phyloP scores from a whole-genome alignment of 64 coral and sea anemone genomes.

The Exaiptasia diaphana region DNA sequence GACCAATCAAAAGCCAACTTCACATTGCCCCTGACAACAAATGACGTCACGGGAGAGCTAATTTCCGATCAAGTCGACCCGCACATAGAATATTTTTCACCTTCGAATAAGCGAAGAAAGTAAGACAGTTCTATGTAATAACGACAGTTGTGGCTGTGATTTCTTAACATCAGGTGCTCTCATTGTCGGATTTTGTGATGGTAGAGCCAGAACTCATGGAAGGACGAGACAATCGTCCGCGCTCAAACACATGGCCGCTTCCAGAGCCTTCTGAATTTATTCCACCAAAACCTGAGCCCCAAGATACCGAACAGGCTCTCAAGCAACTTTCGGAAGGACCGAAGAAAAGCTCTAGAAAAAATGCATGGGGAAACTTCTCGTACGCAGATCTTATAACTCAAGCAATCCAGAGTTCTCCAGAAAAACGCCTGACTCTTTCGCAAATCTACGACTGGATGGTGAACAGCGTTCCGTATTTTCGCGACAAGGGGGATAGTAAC shows the following conservation, averaged over 20 bases:
- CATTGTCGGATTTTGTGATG: slow-evolving; percentile 38
- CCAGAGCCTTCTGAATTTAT: slow-evolving; percentile 85
- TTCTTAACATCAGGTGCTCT: neutral
- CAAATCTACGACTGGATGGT: slow-evolving; percentile 99
- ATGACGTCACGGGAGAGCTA: slow-evolving; percentile 64
- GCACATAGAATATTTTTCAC: slow-evolving; percentile 40
- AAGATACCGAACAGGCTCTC: slow-evolving; percentile 57
- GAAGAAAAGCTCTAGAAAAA: slow-evolving; percentile 99
- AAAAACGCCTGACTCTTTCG: slow-evolving; percentile 87
- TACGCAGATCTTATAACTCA: slow-evolving; percentile 99
- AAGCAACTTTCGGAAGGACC: slow-evolving; percentile 74
- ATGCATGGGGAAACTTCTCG: slow-evolving; percentile 99
- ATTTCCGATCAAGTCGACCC: slow-evolving; percentile 62
- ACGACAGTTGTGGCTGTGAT: neutral
- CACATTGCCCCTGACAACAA: slow-evolving; percentile 66
- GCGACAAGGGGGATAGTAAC: slow-evolving; percentile 98
- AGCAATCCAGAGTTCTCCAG: slow-evolving; percentile 90
- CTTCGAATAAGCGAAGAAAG: slow-evolving; percentile 12
- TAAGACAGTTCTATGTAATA: slow-evolving; percentile 1
- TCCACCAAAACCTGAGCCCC: slow-evolving; percentile 38
- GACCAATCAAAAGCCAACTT: slow-evolving; percentile 47
- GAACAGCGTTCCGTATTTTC: slow-evolving; percentile 90
- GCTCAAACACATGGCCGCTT: slow-evolving; percentile 96
- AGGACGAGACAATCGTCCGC: slow-evolving; percentile 64
- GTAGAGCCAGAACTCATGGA: slow-evolving; percentile 60